Evolutionary conservation across 2,113 vertebrate genomes (phyloP), one percentile per base, ranked within the genome.

Genomic region (Hippoglossus stenolepis): DNA sequence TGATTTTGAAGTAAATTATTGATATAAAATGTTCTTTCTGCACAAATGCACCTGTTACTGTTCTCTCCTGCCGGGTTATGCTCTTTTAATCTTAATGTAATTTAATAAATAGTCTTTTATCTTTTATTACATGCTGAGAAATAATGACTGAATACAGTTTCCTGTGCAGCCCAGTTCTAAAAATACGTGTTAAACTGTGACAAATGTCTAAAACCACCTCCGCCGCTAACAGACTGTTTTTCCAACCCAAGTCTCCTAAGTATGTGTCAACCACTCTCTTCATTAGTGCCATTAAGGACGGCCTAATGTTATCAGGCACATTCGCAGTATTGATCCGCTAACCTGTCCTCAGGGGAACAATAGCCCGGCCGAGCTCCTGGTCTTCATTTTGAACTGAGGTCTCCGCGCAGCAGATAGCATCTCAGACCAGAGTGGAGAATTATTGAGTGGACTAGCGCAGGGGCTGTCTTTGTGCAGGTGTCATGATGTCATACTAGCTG

Each of bases 271-370:
- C 79, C 73, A 26, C 84, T 87, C 91, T 91, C 90, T 92, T 93
- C 87, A 93, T 93, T 93, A 91, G 86, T 71, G 84, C 82, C 84
- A 87, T 89, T 92, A 90, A 88, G 62, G 65, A 12, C 3, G 13
- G 56, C 66, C 53, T 92, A 88, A 93, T 84, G 89, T 90, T 79
- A 90, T 92, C 87, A 88, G 80, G 78, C 73, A 87, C 75, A 72
- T 76, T 68, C 77, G 62, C 40, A 1, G 40, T 84, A 93, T 93
- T 53, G 90, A 92, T 90, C 91, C 0, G 56, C 70, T 72, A 40
- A 78, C 83, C 85, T 75, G n/a, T 58, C 84, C 85, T 77, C 85
- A 58, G 23, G 66, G 77, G 86, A 49, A 61, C 77, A 31, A 69
- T 70, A 73, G 53, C 40, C 76, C 49, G 61, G 69, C 77, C 83